Percentiles rank a stretch among this genome's conserved stretches.
phyloP scores from a whole-genome alignment of 1,140 invertebrate species.

The Hirudo medicinalis region DNA sequence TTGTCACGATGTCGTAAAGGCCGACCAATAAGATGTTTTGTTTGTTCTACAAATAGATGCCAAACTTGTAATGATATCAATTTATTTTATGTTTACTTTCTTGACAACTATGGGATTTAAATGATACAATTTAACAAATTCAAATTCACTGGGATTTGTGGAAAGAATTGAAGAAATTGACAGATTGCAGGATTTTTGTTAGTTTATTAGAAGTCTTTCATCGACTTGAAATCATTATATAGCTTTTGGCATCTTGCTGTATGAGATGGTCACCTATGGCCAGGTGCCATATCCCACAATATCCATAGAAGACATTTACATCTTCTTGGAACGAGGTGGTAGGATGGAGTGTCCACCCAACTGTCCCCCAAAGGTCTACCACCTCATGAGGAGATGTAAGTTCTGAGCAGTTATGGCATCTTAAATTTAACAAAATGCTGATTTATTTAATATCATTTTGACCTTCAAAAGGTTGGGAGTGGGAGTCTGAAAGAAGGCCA shows the following conservation, averaged over 20 bases:
- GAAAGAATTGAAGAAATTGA: too few relatives aligned
- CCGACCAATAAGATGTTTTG: too few relatives aligned
- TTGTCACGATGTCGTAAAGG: too few relatives aligned
- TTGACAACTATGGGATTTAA: too few relatives aligned
- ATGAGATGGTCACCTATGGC: conserved; percentile 98
- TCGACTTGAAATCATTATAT: conserved; percentile 18
- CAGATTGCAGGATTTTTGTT: conserved; percentile 8
- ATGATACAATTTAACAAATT: too few relatives aligned
- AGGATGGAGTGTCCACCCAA: conserved; percentile 93
- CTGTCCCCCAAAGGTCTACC: conserved; percentile 87
- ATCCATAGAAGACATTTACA: conserved; percentile 96
- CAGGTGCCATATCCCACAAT: conserved; percentile 97
- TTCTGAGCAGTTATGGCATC: neutral
- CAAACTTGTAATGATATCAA: too few relatives aligned
- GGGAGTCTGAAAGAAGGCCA: neutral
- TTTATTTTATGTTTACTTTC: too few relatives aligned
- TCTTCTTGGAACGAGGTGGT: conserved; percentile 86
- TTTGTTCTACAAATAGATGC: too few relatives aligned
- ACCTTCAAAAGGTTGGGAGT: neutral
- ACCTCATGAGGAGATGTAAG: conserved; percentile 51
- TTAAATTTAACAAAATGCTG: neutral
- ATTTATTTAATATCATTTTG: neutral
- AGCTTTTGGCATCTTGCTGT: conserved; percentile 93
- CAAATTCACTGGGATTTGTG: too few relatives aligned
- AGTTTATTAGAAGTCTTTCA: conserved; percentile 9